Percentiles rank a stretch among this genome's conserved stretches.
These are phyloP conservation scores for Petrolisthes manimaculis DNA, from an alignment of 2,888 invertebrate genomes.

Conservation along the genomic window DNA sequence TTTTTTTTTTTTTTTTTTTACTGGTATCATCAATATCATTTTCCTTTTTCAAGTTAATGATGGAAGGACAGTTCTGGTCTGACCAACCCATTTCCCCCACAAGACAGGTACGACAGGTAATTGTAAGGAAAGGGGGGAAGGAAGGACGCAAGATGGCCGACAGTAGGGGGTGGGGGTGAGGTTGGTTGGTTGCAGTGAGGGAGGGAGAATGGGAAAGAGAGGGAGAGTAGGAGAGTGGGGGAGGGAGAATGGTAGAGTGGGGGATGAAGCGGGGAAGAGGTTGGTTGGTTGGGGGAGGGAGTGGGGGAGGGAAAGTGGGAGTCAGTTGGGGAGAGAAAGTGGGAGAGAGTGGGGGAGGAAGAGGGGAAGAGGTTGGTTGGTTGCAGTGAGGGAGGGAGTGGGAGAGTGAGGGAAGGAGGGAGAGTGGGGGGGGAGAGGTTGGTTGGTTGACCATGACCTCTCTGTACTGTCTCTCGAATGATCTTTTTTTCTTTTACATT, in stretches of 20 bases:
- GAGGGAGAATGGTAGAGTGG: neutral
- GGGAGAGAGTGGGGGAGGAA: neutral
- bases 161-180: neutral
- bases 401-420: neutral
- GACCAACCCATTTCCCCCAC: neutral
- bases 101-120: neutral
- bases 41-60: neutral
- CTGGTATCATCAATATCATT: no score
- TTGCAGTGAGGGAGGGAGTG: neutral
- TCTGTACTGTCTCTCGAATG: neutral
- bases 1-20: no score
- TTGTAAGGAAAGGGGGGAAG: neutral
- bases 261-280: neutral
- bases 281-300: neutral
- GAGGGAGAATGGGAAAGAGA: neutral
- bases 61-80: neutral
- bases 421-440: no score
- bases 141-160: neutral
- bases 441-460: no score
- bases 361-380: neutral
- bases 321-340: neutral
- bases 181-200: neutral
- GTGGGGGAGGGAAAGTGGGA: neutral
- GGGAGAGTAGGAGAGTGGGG: neutral
- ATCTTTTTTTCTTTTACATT: neutral